Conservation (phyloP, 2,113 vertebrate species). For the Ophiodon elongatus region DNA sequence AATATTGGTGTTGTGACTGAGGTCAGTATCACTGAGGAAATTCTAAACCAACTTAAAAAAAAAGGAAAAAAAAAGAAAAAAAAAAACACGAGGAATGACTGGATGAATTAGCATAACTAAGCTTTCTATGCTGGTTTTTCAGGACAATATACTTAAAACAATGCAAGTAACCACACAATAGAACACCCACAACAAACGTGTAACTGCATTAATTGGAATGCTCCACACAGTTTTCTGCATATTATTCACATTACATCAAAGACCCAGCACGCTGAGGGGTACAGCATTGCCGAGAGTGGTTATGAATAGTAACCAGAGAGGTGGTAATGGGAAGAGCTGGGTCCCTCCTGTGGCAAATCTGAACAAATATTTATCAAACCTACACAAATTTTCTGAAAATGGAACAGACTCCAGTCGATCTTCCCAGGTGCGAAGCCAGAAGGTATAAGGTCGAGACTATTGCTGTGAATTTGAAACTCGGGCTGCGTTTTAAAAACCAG, state of each 20-base stretch:
- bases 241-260: constrained; percentile 79
- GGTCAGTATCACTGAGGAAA: constrained; percentile 61
- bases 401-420: constrained; percentile 58
- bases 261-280: constrained; percentile 64
- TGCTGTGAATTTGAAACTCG: constrained; percentile 72
- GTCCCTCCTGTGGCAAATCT: constrained; percentile 69
- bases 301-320: constrained; percentile 70
- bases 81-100: constrained; percentile 58
- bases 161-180: constrained; percentile 72
- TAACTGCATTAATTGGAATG: constrained; percentile 76
- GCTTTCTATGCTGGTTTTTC: constrained; percentile 77
- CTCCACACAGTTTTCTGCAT: constrained; percentile 73
- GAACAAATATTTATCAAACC: constrained; percentile 67
- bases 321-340: constrained; percentile 62
- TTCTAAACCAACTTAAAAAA: constrained; percentile 41
- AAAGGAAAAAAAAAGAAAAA: constrained; percentile 1
- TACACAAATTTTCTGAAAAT: constrained; percentile 59
- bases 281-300: constrained; percentile 66
- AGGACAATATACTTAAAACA: constrained; percentile 71
- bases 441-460: constrained; percentile 65
- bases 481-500: constrained; percentile 42
- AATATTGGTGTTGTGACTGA: constrained; percentile 46
- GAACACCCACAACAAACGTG: constrained; percentile 74
- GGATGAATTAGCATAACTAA: constrained; percentile 68
- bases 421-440: constrained; percentile 62